These are phyloP conservation scores for Rhyacichthys aspro DNA, from an alignment of 2,797 vertebrate genomes.

Conservation along the genomic window DNA sequence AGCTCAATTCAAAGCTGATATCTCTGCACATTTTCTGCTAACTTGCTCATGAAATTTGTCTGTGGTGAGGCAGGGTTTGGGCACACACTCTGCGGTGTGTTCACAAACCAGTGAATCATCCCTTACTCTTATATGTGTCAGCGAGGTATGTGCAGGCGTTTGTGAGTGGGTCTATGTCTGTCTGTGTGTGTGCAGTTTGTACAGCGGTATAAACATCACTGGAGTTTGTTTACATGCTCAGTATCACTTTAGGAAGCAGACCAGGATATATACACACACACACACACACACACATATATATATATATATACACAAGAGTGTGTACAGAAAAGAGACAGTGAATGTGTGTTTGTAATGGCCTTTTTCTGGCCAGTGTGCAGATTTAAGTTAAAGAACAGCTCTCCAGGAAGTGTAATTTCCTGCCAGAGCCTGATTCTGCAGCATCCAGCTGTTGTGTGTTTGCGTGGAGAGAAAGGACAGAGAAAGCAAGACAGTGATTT, in stretches of 20 bases:
- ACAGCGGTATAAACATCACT: conserved; percentile 47
- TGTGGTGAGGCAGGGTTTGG: neutral
- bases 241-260: conserved; percentile 52
- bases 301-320: conserved; percentile 37
- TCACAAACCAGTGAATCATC: conserved; percentile 13
- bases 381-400: conserved; percentile 51
- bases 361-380: conserved; percentile 51
- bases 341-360: conserved; percentile 27
- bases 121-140: conserved; percentile 31
- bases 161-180: conserved; percentile 9
- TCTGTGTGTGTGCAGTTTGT: conserved; percentile 18
- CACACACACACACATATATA: no score
- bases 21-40: conserved; percentile 20
- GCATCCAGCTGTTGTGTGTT: conserved; percentile 64
- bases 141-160: conserved; percentile 30
- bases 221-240: conserved; percentile 58
- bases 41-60: conserved; percentile 15
- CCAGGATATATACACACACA: conserved; percentile 21
- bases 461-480: conserved; percentile 14
- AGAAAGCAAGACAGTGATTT: conserved; percentile 31
- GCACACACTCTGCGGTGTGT: conserved; percentile 11
- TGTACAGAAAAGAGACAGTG: conserved; percentile 8
- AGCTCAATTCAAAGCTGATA: conserved; percentile 41
- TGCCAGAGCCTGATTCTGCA: conserved; percentile 63
- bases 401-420: conserved; percentile 72